Evolutionary conservation across 2,888 invertebrate genomes (phyloP), one percentile per base, ranked within the genome.

Genomic region (Scaptodrosophila latifasciaeformis): DNA sequence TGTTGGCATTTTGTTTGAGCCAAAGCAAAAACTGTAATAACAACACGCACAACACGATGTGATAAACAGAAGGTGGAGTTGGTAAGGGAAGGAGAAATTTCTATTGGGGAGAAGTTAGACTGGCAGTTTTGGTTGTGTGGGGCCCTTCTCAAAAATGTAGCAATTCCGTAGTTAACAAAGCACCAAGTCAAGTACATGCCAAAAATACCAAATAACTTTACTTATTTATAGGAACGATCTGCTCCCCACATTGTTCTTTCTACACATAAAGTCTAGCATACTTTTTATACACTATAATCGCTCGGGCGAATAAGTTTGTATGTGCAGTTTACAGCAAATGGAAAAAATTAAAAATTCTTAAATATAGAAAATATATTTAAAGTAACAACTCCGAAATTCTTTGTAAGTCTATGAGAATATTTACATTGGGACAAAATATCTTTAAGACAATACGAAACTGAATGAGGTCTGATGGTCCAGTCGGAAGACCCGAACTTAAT

Each of bases 181-280:
- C 29, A 12, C 15, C 34, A 45, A 59, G 57, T 54, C 56, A 45
- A 48, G 59, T 65, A 77, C 75, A 78, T 67, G 75, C 64, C 57
- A 64, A 60, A 71, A 59, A 75, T 75, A 75, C 70, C 63, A 78
- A 78, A 75, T 75, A 70, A 74, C 70, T 69, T 74, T 52, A 72
- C 65, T 76, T 76, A 61, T 59, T 74, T 70, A 39, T 50, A 50
- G 2, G 17, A 7, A 15, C 37, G 17, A 60, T 76, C 65, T 40
- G 44, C 31, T 6, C 2, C 18, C 13, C 17, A 37, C 13, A 17
- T 17, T 37, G 13, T 37, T 37, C n/a, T n/a, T n/a, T n/a, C n/a
- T n/a, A n/a, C 10, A 17, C 37, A 37, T 37, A 17, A 37, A 52
- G 55, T 54, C 48, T 51, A 49, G 17, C 31, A 59, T 49, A 52